Evolutionary conservation across 2,797 vertebrate genomes (phyloP), one percentile per base, ranked within the genome.

Genomic region (Molossus alvarezi): DNA sequence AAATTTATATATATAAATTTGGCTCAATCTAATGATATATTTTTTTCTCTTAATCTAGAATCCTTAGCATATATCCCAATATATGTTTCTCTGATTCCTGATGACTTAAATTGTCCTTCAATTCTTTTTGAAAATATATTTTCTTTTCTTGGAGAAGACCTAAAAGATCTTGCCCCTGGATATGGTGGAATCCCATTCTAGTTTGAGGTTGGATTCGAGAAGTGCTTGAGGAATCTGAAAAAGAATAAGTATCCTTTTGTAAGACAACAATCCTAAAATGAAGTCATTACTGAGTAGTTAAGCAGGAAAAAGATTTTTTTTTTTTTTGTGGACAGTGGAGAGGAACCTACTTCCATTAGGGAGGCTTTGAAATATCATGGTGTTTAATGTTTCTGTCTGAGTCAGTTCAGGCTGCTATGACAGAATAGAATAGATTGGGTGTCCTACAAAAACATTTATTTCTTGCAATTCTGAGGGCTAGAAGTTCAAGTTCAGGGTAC

Each of bases 31-130:
- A 45, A 21, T 79, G 11, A 2, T 76, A 9, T 15, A 37, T 4
- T n/a, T 93, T 94, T 79, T 12, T 9, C 12, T 71, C 25, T 64
- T 29, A 37, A 14, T 67, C 37, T 77, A 21, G 9, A 58, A 10
- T 3, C 10, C 17, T 65, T 82, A 29, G 14, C 0, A 2, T 65
- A 37, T 2, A 29, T 9, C 3, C 0, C 11, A 5, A 41, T 48
- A 10, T 13, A 55, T 73, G 2, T n/a, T 69, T 85, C 25, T 1
- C 18, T 73, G 58, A 67, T 64, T 80, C 10, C 21, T 10, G 14
- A 33, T 75, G 20, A 85, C n/a, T 48, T 9, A 69, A 15, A 71
- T 58, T 62, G 62, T 15, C 25, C 12, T 62, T 80, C 3, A 84
- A 1, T 53, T 41, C 25, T 83, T n/a, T 64, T 45, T 57, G 18